Percentiles rank a stretch among this genome's conserved stretches.
These are phyloP conservation scores for Argyra leucocephala DNA, from an alignment of 2,888 invertebrate species.

Conservation along the genomic window DNA sequence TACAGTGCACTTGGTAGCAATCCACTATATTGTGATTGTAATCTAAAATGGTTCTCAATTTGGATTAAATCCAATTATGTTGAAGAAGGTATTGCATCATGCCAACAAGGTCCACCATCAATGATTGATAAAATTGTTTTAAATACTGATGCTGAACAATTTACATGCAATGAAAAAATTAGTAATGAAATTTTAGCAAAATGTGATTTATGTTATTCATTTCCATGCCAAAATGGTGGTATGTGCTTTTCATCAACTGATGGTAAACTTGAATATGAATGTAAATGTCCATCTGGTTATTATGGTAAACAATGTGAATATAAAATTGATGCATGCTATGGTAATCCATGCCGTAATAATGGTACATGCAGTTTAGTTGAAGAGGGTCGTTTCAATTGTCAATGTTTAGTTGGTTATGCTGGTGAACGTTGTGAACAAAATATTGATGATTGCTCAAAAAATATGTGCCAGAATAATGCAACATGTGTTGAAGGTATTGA, in stretches of 20 bases:
- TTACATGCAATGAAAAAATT: constrained; percentile 69
- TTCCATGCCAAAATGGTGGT: constrained; percentile 80
- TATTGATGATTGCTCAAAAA: constrained; percentile 83
- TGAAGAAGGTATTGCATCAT: constrained; percentile 96
- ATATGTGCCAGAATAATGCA: constrained; percentile 89
- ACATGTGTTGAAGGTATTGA: constrained; percentile 86
- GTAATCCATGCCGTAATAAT: constrained; percentile 89
- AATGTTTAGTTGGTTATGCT: constrained; percentile 83
- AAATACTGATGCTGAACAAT: constrained; percentile 75
- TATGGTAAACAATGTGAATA: constrained; percentile 90
- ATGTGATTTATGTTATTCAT: constrained; percentile 90
- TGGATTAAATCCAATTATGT: constrained; percentile 95
- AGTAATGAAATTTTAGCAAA: constrained; percentile 78
- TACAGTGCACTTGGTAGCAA: constrained; percentile 89
- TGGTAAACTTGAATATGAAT: constrained; percentile 69
- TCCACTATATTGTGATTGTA: constrained; percentile 96
- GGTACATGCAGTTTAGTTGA: constrained; percentile 85
- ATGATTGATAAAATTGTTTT: constrained; percentile 91
- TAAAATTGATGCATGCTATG: constrained; percentile 97
- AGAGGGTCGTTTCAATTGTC: constrained; percentile 91
- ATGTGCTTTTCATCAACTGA: neutral
- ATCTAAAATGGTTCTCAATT: constrained; percentile 88
- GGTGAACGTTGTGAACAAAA: constrained; percentile 93
- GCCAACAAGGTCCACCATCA: constrained; percentile 72
- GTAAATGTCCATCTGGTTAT: constrained; percentile 86